Evolutionary conservation across 2,888 invertebrate species (phyloP).

Genomic region (Caenorhabditis sp.): DNA sequence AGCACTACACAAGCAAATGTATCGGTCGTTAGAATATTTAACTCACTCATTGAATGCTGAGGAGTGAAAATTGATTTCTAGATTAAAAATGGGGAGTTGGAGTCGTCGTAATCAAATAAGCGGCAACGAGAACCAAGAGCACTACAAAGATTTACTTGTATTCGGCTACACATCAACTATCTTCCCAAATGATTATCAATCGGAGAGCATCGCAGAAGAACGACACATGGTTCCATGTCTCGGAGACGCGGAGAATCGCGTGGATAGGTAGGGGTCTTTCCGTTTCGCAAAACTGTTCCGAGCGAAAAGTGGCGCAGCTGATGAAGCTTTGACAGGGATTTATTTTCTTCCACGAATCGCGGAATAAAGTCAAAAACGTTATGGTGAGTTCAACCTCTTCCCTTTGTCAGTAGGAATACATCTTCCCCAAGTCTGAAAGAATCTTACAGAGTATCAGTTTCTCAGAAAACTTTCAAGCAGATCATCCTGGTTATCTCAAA

Average conservation of each 20-base stretch:
- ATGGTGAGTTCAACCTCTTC: conserved; percentile 28
- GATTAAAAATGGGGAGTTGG: conserved; percentile 55
- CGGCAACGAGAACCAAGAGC: conserved; percentile 27
- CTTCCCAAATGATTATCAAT: conserved; percentile 66
- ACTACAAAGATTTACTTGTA: conserved; percentile 70
- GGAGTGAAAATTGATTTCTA: not conserved
- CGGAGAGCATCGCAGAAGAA: conserved; percentile 74
- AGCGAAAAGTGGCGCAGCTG: not conserved
- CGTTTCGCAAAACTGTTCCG: conserved; percentile 7
- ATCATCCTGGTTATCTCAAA: conserved; percentile 11
- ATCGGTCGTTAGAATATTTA: conserved; percentile 37
- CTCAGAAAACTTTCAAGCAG: conserved; percentile 16
- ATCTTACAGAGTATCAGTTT: not conserved
- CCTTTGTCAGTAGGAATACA: not conserved
- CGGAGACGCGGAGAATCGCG: conserved; percentile 69
- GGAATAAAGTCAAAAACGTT: not conserved
- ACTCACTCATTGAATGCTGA: not conserved
- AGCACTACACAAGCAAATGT: conserved; percentile 18
- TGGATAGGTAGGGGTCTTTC: conserved; percentile 68
- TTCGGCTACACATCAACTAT: conserved; percentile 78
- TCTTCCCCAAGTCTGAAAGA: no score
- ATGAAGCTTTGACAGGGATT: not conserved
- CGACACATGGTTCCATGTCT: conserved; percentile 77
- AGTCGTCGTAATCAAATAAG: conserved; percentile 49
- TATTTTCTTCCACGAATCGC: not conserved